These are phyloP conservation scores for Myiopsitta monachus DNA, from an alignment of 2,113 vertebrate species.

Conservation along the genomic window DNA sequence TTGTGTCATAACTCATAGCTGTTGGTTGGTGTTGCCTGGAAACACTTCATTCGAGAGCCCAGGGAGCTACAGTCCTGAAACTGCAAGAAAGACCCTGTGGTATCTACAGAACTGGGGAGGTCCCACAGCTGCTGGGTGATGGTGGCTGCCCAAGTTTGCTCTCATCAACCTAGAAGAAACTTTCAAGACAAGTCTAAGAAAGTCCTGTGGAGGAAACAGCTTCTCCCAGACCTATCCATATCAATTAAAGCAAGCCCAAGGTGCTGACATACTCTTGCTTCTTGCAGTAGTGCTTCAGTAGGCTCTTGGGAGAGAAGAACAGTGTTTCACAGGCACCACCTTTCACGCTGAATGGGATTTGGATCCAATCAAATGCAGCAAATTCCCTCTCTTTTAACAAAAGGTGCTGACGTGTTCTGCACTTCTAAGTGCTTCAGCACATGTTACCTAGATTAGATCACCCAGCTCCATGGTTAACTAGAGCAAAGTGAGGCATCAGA, in stretches of 20 bases:
- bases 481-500: neutral
- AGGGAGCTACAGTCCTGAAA: neutral
- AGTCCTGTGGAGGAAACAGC: neutral
- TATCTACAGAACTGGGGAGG: neutral
- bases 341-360: neutral
- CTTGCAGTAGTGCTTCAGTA: neutral
- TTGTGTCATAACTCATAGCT: neutral
- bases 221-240: neutral
- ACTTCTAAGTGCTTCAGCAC: neutral
- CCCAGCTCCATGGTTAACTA: neutral
- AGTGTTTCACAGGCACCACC: neutral
- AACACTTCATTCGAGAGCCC: neutral
- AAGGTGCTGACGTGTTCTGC: neutral
- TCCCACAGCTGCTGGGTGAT: neutral
- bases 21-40: neutral
- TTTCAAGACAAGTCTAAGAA: neutral
- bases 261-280: neutral
- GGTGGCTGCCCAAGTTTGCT: neutral
- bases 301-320: neutral
- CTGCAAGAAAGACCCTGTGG: neutral
- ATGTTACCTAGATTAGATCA: neutral
- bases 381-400: neutral
- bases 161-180: neutral
- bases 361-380: neutral
- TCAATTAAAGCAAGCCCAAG: neutral